Evolutionary conservation across 2,888 invertebrate species (phyloP), one percentile per base, ranked within the genome.

Genomic region (Drosophila merina): DNA sequence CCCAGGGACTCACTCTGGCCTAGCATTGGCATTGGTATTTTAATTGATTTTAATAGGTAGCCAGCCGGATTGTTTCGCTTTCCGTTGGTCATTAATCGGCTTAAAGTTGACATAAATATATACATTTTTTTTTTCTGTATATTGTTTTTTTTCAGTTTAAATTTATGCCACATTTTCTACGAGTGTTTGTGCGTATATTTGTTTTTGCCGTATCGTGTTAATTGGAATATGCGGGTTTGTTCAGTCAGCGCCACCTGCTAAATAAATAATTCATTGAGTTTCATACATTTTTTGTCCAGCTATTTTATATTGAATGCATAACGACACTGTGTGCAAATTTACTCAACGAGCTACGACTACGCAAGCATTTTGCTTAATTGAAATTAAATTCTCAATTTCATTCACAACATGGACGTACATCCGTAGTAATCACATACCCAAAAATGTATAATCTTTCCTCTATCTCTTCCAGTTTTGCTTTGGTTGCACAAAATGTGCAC

Each of bases 31-130:
- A 40, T 56, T 50, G 73, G 63, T 52, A 64, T 73, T 87, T 82
- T 75, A 87, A 85, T 81, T 79, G 75, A 87, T 82, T 87, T 82
- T 67, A 80, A 84, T 86, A 77, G 84, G 67, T 33, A 28, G 64
- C 38, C 26, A 20, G 64, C 26, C 31, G 54, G 4, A 8, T 10
- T 45, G 54, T 54, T 72, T 56, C 68, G 57, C 28, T 64, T 64
- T 69, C 74, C 50, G 52, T 70, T 60, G 54, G 72, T 76, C 75
- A 86, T 82, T 82, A 82, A 82, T 84, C 82, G 85, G 82, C 87
- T 86, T 82, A 72, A 74, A 77, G 49, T 54, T 73, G 74, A 73
- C 56, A 72, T 72, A 54, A 57, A 72, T 57, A 72, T 72, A 50
- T 36, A 36, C 1, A 36, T 44, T 20, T 20, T 25, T 49, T 57